These are phyloP conservation scores for Troides aeacus DNA, from an alignment of 2,888 invertebrate genomes.

Conservation along the genomic window DNA sequence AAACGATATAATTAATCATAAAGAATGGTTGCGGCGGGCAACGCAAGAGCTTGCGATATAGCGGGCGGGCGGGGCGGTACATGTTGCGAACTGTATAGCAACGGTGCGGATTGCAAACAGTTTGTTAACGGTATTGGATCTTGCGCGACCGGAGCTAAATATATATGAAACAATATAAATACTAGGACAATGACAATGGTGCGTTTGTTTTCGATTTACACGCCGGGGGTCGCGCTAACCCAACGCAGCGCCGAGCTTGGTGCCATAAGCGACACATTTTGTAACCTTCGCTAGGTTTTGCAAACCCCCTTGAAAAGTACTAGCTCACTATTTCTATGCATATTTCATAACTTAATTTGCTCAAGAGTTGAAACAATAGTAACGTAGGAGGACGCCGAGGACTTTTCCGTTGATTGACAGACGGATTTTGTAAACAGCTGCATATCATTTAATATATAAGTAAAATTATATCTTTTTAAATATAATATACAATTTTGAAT, in stretches of 20 bases:
- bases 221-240: slow-evolving; percentile 42
- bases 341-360: slow-evolving; percentile 71
- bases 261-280: slow-evolving; percentile 49
- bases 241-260: slow-evolving; percentile 41
- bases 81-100: slow-evolving; percentile 64
- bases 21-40: slow-evolving; percentile 43
- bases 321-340: slow-evolving; percentile 38
- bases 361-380: slow-evolving; percentile 60
- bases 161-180: slow-evolving; percentile 52
- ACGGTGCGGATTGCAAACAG: slow-evolving; percentile 61
- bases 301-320: slow-evolving; percentile 47
- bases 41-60: slow-evolving; percentile 77
- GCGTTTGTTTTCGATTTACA: slow-evolving; percentile 53
- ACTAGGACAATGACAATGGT: slow-evolving; percentile 44
- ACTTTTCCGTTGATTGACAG: slow-evolving; percentile 30
- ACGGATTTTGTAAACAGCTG: slow-evolving; percentile 19
- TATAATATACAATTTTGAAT: background rate
- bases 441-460: no score
- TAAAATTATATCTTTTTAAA: no score
- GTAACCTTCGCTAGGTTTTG: slow-evolving; percentile 59
- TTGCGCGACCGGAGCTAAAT: slow-evolving; percentile 56
- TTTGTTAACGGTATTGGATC: slow-evolving; percentile 69
- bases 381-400: slow-evolving; percentile 44
- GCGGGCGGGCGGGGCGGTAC: slow-evolving; percentile 50
- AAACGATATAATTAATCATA: slow-evolving; percentile 55